Percentiles rank a stretch among this genome's conserved stretches.
Conservation (phyloP, 1,140 invertebrate species). For the Thereuonema tuberculata region DNA sequence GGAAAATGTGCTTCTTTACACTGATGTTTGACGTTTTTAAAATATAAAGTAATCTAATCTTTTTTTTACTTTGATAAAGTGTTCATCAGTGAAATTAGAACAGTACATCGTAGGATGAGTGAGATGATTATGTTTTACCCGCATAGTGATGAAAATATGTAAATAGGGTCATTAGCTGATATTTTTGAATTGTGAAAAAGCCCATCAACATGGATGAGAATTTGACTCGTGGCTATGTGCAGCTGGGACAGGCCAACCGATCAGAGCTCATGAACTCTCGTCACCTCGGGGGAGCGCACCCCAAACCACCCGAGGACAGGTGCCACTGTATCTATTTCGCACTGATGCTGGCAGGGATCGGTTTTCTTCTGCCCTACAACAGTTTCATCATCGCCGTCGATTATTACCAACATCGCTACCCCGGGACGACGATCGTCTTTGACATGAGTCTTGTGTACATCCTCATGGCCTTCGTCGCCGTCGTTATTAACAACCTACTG, state of each 20-base stretch:
- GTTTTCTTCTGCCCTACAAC: slow-evolving; percentile 80
- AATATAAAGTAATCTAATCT: too few relatives aligned
- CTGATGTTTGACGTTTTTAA: too few relatives aligned
- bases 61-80: too few relatives aligned
- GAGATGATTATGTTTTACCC: too few relatives aligned
- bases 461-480: slow-evolving; percentile 66
- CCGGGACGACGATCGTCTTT: slow-evolving; percentile 68
- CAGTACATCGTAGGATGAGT: too few relatives aligned
- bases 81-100: too few relatives aligned
- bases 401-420: slow-evolving; percentile 71
- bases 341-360: slow-evolving; percentile 68
- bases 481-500: slow-evolving; percentile 68
- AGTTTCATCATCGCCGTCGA: slow-evolving; percentile 82
- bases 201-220: slow-evolving; percentile 25
- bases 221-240: slow-evolving; percentile 24
- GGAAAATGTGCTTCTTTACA: too few relatives aligned
- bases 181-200: too few relatives aligned
- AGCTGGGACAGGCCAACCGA: slow-evolving; percentile 15
- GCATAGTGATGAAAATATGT: too few relatives aligned
- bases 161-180: too few relatives aligned
- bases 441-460: slow-evolving; percentile 87
- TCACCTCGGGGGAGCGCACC: slow-evolving; percentile 4
- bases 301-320: slow-evolving; percentile 21
- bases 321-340: slow-evolving; percentile 64
- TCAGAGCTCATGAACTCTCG: slow-evolving; percentile 1